Evolutionary conservation across 2,113 vertebrate genomes (phyloP).

Genomic region (Speoplatyrhinus poulsoni): DNA sequence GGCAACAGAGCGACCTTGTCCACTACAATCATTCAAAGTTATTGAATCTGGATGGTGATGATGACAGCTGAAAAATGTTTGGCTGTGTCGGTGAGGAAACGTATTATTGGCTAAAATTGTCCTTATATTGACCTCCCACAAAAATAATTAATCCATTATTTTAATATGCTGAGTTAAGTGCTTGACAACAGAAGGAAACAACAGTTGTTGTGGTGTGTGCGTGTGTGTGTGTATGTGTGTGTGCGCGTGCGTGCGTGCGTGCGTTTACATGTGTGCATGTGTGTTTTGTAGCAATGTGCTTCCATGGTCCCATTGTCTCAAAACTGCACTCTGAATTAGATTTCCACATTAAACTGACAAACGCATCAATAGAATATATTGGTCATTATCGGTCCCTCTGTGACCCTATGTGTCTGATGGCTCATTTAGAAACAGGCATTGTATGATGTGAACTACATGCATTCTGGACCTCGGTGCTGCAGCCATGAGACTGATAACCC

Average conservation of each 20-base stretch:
- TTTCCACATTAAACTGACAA: too few species aligned
- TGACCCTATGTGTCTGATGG: too few species aligned
- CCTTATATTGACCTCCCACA: constrained; percentile 72
- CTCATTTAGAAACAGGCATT: too few species aligned
- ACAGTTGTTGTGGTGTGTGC: constrained; percentile 13
- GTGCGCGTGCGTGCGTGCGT: constrained; percentile 11
- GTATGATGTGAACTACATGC: too few species aligned
- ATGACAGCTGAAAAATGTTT: constrained; percentile 76
- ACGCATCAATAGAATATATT: too few species aligned
- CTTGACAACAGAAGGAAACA: constrained; percentile 15
- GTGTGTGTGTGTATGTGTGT: constrained; percentile 10
- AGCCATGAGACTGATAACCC: too few species aligned
- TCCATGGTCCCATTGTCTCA: too few species aligned
- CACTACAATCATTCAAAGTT: constrained; percentile 72
- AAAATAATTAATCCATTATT: constrained; percentile 64
- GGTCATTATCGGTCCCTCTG: too few species aligned
- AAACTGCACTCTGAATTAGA: too few species aligned
- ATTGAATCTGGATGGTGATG: constrained; percentile 65
- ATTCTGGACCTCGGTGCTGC: too few species aligned
- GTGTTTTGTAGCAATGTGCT: too few species aligned
- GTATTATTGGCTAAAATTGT: constrained; percentile 70
- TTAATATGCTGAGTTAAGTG: constrained; percentile 12
- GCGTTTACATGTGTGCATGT: constrained; percentile 3
- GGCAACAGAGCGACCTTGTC: constrained; percentile 70
- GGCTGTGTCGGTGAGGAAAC: constrained; percentile 61